Conservation (phyloP, 2,797 vertebrate species). For the Anguilla megastoma region DNA sequence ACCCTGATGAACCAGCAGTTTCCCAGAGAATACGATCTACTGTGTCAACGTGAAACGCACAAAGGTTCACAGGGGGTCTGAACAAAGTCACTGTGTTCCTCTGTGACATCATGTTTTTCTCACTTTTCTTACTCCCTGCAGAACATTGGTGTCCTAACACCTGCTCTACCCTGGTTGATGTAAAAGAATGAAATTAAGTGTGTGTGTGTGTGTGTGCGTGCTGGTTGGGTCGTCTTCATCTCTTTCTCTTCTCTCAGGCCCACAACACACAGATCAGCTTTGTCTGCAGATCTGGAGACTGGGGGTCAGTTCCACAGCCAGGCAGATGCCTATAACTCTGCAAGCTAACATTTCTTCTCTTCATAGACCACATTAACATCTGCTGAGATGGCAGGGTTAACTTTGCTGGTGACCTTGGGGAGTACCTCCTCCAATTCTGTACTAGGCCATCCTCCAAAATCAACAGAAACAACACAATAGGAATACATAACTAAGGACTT, state of each 20-base stretch:
- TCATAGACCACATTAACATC: slow-evolving; percentile 1
- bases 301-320: background rate
- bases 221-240: background rate
- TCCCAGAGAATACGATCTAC: background rate
- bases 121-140: background rate
- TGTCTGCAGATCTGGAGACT: background rate
- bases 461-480: background rate
- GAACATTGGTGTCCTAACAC: background rate
- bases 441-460: background rate
- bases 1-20: slow-evolving; percentile 11
- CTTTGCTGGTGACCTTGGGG: background rate
- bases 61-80: background rate
- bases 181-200: background rate
- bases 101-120: background rate
- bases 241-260: background rate
- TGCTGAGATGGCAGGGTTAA: background rate
- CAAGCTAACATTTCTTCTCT: background rate
- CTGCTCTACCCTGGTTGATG: slow-evolving; percentile 4
- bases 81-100: background rate
- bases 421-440: background rate
- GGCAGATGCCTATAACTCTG: background rate
- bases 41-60: background rate
- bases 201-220: background rate
- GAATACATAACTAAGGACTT: background rate
- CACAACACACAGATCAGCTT: background rate